phyloP scores from a whole-genome alignment of 2,888 invertebrate genomes.

The Drosophila birchii region DNA sequence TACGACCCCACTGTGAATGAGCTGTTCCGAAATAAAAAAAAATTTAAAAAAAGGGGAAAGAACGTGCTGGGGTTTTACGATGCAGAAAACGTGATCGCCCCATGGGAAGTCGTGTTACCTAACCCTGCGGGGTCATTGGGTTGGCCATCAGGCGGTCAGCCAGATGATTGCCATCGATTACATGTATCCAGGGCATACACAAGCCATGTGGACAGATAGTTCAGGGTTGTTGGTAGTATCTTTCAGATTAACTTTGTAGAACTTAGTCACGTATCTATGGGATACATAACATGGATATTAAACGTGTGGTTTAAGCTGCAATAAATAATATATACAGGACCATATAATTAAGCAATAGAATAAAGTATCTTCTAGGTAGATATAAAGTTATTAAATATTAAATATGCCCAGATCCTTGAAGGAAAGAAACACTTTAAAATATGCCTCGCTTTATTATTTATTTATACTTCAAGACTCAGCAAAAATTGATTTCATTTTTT shows the following conservation, averaged over 20 bases:
- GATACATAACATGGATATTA: neutral
- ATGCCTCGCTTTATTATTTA: neutral
- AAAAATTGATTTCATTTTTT: neutral
- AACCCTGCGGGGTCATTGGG: constrained; percentile 20
- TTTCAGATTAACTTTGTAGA: neutral
- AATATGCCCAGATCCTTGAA: no score
- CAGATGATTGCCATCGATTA: constrained; percentile 3
- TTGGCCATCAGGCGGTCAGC: neutral
- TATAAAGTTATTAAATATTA: no score
- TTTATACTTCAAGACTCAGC: neutral
- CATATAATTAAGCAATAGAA: neutral
- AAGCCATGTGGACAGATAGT: constrained; percentile 12
- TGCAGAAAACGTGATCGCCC: constrained; percentile 30
- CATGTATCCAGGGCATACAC: constrained; percentile 3
- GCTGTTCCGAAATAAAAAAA: constrained; percentile 28
- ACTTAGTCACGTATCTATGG: neutral
- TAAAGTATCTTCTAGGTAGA: neutral
- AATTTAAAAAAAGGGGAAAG: constrained; percentile 2
- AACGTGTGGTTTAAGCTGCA: neutral
- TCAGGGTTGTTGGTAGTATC: neutral
- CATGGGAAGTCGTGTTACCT: constrained; percentile 11
- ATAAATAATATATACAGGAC: neutral
- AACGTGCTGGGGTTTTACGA: constrained; percentile 27
- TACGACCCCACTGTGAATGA: constrained; percentile 27
- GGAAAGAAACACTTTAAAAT: neutral